These are phyloP conservation scores for Phaetusa simplex DNA, from an alignment of 2,113 vertebrate species.

Conservation along the genomic window DNA sequence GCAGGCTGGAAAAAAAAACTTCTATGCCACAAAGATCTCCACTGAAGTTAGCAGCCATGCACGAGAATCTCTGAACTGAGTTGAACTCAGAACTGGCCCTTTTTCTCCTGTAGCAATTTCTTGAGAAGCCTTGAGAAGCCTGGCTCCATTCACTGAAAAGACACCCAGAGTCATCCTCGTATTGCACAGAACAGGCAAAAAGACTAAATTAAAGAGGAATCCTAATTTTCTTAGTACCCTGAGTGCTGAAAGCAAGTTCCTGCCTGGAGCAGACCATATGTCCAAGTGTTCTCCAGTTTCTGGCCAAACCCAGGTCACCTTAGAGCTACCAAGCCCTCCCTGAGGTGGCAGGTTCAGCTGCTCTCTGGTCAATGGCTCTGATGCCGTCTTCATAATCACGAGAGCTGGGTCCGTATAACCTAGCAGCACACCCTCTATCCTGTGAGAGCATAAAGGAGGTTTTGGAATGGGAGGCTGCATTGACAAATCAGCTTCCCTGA, in stretches of 20 bases:
- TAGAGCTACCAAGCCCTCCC: background rate
- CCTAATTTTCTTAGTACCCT: background rate
- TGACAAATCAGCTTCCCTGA: background rate
- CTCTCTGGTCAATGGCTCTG: background rate
- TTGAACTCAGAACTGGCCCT: background rate
- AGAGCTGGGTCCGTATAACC: background rate
- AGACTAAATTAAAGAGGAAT: background rate
- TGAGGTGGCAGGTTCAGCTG: background rate
- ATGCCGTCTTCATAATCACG: rapidly evolving
- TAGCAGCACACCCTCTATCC: background rate
- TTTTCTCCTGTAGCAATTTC: background rate
- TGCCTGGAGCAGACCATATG: background rate
- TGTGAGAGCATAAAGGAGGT: background rate
- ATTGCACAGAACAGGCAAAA: background rate
- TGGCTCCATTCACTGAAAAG: background rate
- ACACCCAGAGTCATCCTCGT: background rate
- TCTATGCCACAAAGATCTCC: background rate
- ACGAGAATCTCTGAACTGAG: background rate
- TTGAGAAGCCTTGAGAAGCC: background rate
- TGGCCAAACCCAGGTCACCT: background rate
- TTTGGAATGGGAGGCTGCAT: background rate
- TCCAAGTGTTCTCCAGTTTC: background rate
- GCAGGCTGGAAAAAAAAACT: background rate
- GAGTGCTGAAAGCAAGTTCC: background rate
- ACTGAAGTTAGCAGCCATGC: background rate